Evolutionary conservation across 2,797 vertebrate species (phyloP).

Genomic region (Podarcis siculus): DNA sequence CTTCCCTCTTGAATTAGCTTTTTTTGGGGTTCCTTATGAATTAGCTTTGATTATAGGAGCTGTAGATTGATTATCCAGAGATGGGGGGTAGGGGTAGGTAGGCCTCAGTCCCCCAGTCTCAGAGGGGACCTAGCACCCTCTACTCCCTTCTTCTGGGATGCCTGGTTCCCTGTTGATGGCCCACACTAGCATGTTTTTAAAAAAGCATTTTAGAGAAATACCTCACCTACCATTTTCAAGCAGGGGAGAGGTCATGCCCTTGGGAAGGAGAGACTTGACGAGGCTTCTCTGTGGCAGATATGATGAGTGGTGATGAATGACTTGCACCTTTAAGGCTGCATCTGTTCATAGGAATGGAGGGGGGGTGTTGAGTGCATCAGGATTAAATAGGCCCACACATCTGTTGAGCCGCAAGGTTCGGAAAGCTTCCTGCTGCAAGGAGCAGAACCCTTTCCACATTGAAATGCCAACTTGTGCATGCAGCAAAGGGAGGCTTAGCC

Average conservation of each 20-base stretch:
- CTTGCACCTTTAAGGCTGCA: neutral
- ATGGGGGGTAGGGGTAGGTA: no score
- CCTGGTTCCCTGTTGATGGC: neutral
- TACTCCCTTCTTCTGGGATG: neutral
- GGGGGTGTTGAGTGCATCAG: neutral
- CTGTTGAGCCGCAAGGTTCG: neutral
- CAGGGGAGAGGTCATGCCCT: neutral
- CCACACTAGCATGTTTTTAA: no score
- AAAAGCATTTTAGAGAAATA: no score
- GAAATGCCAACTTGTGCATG: neutral
- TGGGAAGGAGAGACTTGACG: neutral
- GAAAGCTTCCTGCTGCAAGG: neutral
- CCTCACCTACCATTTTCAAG: slow-evolving; percentile 26
- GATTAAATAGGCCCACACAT: neutral
- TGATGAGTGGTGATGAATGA: neutral
- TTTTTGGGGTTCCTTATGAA: no score
- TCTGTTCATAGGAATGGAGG: neutral
- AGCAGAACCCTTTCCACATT: neutral
- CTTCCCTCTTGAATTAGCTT: no score
- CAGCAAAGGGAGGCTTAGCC: no score
- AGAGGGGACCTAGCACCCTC: no score
- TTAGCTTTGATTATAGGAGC: no score
- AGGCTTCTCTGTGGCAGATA: neutral
- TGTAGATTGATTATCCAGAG: no score
- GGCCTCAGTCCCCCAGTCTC: no score